phyloP scores from a whole-genome alignment of 2,797 vertebrate species.

The Setipinna tenuifilis region DNA sequence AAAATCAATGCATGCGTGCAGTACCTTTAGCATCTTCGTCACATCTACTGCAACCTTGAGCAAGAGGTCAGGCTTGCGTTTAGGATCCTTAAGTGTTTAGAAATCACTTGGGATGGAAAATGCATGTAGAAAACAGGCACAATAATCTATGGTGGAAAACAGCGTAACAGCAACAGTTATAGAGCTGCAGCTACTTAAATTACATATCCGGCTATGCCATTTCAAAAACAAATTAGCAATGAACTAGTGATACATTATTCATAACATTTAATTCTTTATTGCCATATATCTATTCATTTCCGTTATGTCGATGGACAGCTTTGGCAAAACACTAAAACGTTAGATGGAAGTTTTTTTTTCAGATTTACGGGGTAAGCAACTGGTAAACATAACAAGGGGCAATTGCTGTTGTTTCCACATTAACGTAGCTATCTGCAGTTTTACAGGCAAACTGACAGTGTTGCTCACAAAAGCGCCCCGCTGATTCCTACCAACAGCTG shows the following conservation, averaged over 20 bases:
- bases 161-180: not conserved
- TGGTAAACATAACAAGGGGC: not conserved
- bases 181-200: not conserved
- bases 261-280: not conserved
- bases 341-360: not conserved
- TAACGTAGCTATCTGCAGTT: not conserved
- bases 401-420: not conserved
- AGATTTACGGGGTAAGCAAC: not conserved
- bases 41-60: conserved; percentile 17
- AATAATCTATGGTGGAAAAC: not conserved
- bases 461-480: not conserved
- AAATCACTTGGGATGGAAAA: not conserved
- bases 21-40: not conserved
- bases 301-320: not conserved
- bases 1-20: conserved; percentile 32
- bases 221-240: not conserved
- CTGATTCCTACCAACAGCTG: not conserved
- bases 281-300: not conserved
- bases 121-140: not conserved
- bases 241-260: not conserved
- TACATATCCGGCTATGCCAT: not conserved
- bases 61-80: not conserved
- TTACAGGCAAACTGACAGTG: not conserved
- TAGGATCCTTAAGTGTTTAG: not conserved
- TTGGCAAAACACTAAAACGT: not conserved